Percentiles rank a stretch among this genome's conserved stretches.
phyloP scores from a whole-genome alignment of 2,888 invertebrate species.

The Orchesellides sinensis region DNA sequence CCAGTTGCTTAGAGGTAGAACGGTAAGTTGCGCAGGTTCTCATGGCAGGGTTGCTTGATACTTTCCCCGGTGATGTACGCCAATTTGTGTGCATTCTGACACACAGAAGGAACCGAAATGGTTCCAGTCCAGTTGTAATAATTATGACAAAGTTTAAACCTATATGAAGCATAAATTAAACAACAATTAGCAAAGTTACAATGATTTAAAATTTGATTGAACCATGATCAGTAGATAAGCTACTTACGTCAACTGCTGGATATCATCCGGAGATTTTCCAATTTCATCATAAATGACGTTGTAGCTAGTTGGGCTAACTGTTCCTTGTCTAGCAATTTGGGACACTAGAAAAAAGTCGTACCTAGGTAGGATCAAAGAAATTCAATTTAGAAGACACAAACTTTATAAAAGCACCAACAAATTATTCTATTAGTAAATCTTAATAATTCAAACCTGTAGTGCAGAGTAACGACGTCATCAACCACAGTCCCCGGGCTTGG shows the following conservation, averaged over 20 bases:
- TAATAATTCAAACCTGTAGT: slow-evolving; percentile 78
- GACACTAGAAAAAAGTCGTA: slow-evolving; percentile 95
- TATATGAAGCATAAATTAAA: no score
- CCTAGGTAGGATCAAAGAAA: slow-evolving; percentile 78
- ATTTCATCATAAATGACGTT: slow-evolving; percentile 88
- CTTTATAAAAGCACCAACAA: neutral
- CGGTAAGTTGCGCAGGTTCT: no score
- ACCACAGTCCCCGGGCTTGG: slow-evolving; percentile 91
- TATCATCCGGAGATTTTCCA: slow-evolving; percentile 83
- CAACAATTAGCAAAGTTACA: no score
- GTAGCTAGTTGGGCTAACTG: slow-evolving; percentile 93
- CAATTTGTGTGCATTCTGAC: slow-evolving; percentile 80
- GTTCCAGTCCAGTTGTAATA: slow-evolving; percentile 91
- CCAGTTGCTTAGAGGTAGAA: no score
- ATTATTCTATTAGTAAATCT: neutral
- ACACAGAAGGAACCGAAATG: slow-evolving; percentile 79
- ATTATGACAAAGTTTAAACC: slow-evolving; percentile 90
- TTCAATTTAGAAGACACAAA: neutral
- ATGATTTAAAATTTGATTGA: no score
- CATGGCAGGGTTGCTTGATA: slow-evolving; percentile 37
- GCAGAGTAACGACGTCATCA: slow-evolving; percentile 90
- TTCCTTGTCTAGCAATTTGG: slow-evolving; percentile 91
- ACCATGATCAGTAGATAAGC: no score
- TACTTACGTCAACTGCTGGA: slow-evolving; percentile 90
- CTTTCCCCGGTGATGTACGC: slow-evolving; percentile 78